Base-by-base conservation (phyloP, 2,113 vertebrate species). In the Apodemus sylvaticus region DNA sequence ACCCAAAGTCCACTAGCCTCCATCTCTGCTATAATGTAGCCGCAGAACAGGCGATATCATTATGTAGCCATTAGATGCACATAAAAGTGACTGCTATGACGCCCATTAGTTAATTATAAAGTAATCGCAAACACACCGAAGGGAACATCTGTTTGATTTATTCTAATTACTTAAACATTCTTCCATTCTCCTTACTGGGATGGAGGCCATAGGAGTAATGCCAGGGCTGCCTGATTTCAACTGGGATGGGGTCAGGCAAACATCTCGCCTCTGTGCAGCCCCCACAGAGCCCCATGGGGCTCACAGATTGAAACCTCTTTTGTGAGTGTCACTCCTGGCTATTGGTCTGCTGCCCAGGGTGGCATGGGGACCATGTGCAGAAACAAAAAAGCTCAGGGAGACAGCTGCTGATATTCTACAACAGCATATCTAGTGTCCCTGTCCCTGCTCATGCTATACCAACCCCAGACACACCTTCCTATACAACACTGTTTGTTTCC, bases 71-170 rank as follows among this genome's bases (percentile, higher is more conserved):
- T 98, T 97, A 98, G 81, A 81, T 88, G 86, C 94, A 90, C 77
- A 96, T 95, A 96, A 98, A 97, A 97, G 66, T 89, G 83, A 78
- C 96, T 97, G 96, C 96, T 97, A 77, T 20, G 96, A 96, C 98
- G 94, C 92, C 94, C 24, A 68, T 97, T 96, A 94, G 76, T 98
- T 98, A 98, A 98, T 98, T 98, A 97, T 94, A 98, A 97, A 98
- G 96, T 95, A 96, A 97, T 97, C 26, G 70, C 86, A 97, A 97
- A 93, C 82, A 98, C 97, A 96, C 95, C 51, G 62, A 96, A 97
- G 96, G 77, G 77, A 97, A 48, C 97, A 68, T 97, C 95, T 94
- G 94, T 94, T 98, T 98, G 58, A 98, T 98, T 98, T 98, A 98
- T 97, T 97, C 82, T 97, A 95, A 97, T 96, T 95, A 78, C 92